Percentiles rank a stretch among this genome's conserved stretches.
Evolutionary conservation across 2,113 vertebrate genomes (phyloP).

Genomic region (Macroglossus sobrinus): DNA sequence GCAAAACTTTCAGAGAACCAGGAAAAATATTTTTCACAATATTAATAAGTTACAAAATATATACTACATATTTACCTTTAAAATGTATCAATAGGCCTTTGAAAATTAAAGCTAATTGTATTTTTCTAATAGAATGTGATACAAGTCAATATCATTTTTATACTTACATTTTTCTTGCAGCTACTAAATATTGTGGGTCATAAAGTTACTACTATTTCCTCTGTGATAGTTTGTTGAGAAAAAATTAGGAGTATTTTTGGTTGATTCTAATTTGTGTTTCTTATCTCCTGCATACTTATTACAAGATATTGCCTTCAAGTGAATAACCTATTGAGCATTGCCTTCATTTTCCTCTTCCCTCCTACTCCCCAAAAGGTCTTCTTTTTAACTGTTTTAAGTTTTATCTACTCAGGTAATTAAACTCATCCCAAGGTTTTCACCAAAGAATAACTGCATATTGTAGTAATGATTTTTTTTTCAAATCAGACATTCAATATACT

Average conservation of each 20-base stretch:
- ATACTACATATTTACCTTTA: neutral
- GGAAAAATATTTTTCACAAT: neutral
- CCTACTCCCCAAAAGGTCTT: neutral
- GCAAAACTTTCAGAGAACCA: neutral
- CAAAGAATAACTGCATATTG: neutral
- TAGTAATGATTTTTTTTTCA: neutral
- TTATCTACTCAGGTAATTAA: neutral
- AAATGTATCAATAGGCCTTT: neutral
- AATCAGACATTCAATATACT: neutral
- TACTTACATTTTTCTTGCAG: neutral
- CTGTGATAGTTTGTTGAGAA: neutral
- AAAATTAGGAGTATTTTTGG: neutral
- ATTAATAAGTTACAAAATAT: neutral
- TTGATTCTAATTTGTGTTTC: neutral
- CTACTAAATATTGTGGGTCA: neutral
- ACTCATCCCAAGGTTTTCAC: neutral
- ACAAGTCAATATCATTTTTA: neutral
- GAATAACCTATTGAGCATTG: neutral
- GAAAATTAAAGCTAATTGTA: neutral
- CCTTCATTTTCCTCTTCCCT: neutral
- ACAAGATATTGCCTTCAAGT: neutral
- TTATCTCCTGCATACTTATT: neutral
- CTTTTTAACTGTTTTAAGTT: neutral
- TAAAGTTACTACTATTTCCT: neutral
- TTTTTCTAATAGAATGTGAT: neutral